phyloP scores from a whole-genome alignment of 2,888 invertebrate genomes.

The Chaitophorus viminalis region DNA sequence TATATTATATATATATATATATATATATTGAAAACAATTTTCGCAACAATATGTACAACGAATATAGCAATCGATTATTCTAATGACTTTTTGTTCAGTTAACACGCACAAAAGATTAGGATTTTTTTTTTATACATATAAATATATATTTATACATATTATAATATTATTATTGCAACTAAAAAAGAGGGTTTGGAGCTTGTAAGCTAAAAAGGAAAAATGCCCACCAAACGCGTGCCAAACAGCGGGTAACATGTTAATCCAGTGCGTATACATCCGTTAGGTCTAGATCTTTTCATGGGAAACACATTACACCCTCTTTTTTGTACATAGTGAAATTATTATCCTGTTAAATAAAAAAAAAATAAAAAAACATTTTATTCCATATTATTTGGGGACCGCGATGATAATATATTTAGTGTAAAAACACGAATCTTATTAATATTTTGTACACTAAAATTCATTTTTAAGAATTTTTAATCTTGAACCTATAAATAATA shows the following conservation, averaged over 20 bases:
- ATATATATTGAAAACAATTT: slow-evolving; percentile 5
- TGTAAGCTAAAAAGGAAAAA: slow-evolving; percentile 44
- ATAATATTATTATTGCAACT: slow-evolving; percentile 44
- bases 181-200: slow-evolving; percentile 30
- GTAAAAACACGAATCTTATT: neutral
- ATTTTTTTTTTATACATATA: slow-evolving; percentile 2
- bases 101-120: slow-evolving; percentile 49
- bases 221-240: slow-evolving; percentile 61
- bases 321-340: slow-evolving; percentile 42
- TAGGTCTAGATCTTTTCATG: slow-evolving; percentile 48
- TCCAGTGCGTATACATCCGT: slow-evolving; percentile 34
- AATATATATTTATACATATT: neutral
- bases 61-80: slow-evolving; percentile 58
- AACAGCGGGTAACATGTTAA: slow-evolving; percentile 62
- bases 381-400: slow-evolving; percentile 22
- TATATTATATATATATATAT: neutral
- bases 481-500: neutral
- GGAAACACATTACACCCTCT: slow-evolving; percentile 51
- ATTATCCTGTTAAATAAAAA: slow-evolving; percentile 39
- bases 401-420: neutral
- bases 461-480: neutral
- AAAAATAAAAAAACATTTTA: slow-evolving; percentile 32
- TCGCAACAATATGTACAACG: slow-evolving; percentile 15
- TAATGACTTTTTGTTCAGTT: slow-evolving; percentile 62
- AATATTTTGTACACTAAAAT: slow-evolving; percentile 3